Evolutionary conservation across 2,888 invertebrate species (phyloP).

Genomic region (Flabesymbios commensalis): DNA sequence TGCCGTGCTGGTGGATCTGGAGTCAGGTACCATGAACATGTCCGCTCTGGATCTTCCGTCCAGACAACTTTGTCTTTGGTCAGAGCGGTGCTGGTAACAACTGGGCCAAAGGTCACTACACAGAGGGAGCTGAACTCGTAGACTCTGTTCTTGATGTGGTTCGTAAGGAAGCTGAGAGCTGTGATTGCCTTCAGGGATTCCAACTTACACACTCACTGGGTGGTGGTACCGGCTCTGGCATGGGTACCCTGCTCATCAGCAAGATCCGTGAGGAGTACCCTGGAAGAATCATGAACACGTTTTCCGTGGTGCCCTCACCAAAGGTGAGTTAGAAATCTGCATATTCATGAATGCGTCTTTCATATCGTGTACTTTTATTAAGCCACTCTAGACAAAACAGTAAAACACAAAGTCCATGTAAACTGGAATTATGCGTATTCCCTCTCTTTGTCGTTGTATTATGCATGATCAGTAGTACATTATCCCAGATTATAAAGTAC

Average conservation of each 20-base stretch:
- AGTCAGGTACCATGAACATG: constrained; percentile 97
- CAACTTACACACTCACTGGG: constrained; percentile 71
- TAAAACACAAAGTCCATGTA: too few relatives aligned
- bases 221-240: constrained; percentile 83
- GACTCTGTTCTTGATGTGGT: constrained; percentile 59
- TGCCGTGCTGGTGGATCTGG: constrained; percentile 89
- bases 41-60: constrained; percentile 92
- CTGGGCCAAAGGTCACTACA: constrained; percentile 79
- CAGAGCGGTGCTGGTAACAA: constrained; percentile 78
- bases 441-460: too few relatives aligned
- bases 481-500: too few relatives aligned
- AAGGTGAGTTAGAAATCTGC: too few relatives aligned
- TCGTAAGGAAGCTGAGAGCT: constrained; percentile 56
- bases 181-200: constrained; percentile 72
- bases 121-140: constrained; percentile 58
- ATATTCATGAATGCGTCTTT: too few relatives aligned
- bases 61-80: constrained; percentile 89
- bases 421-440: too few relatives aligned
- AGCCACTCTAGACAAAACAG: too few relatives aligned
- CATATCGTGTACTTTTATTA: too few relatives aligned
- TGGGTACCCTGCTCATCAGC: constrained; percentile 89
- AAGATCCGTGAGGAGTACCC: constrained; percentile 98
- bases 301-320: constrained; percentile 87
- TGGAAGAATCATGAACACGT: constrained; percentile 97
- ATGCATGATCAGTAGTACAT: too few relatives aligned